phyloP scores from a whole-genome alignment of 2,113 vertebrate species.

The Gymnarchus niloticus region DNA sequence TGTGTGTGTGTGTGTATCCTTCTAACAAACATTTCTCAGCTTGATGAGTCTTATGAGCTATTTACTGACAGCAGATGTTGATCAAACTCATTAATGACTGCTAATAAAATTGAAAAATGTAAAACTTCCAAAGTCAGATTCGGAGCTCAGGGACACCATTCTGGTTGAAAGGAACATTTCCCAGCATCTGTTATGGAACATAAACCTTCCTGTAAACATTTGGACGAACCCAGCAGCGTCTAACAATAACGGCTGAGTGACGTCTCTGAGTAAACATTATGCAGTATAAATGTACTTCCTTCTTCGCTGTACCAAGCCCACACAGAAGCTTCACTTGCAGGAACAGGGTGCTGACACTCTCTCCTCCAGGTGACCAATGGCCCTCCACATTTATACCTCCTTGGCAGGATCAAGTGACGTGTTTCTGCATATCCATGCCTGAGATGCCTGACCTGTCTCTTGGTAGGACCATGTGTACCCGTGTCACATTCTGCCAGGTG shows the following conservation, averaged over 20 bases:
- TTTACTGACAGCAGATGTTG: not conserved
- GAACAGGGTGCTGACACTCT: not conserved
- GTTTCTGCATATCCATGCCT: not conserved
- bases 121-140: not conserved
- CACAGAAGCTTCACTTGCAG: not conserved
- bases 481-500: not conserved
- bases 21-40: not conserved
- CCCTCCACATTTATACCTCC: too few species aligned
- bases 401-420: not conserved
- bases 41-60: not conserved
- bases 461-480: not conserved
- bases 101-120: not conserved
- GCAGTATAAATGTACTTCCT: not conserved
- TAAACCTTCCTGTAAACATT: not conserved
- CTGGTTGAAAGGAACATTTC: not conserved
- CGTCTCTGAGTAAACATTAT: not conserved
- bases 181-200: not conserved
- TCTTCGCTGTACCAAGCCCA: not conserved
- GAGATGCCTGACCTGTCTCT: not conserved
- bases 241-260: not conserved
- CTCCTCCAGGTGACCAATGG: not conserved
- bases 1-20: not conserved
- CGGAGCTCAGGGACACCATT: not conserved
- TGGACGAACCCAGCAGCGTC: not conserved
- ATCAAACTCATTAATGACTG: not conserved